Base-by-base conservation (phyloP, 2,113 vertebrate species). In the Pardalotus punctatus region DNA sequence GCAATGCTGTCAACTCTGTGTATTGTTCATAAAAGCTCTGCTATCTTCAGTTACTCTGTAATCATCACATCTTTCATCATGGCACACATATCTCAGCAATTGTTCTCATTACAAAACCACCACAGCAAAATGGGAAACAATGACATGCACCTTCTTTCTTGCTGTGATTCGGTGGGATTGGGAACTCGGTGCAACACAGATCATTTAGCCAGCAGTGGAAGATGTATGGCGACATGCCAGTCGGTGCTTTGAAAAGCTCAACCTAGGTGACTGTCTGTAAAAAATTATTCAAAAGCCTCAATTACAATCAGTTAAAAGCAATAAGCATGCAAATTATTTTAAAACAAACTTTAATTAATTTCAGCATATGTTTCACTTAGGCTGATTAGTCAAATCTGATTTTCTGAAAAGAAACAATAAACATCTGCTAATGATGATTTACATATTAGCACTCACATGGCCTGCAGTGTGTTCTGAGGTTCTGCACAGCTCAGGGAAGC, bases 261-360 rank as follows among this genome's bases (percentile, higher is more conserved):
- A 11, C 70, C 45, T 72, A 92, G 82, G 88, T 94, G 89, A 91
- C 82, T 94, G 40, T 91, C 90, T 86, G 62, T 81, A 94, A 93
- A 93, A 94, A 93, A 83, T 78, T 86, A 81, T 95, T 91, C 81
- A 88, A 88, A 95, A 96, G 28, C 56, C 61, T 65, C 87, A 93
- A 90, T 94, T 96, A 91, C 90, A 95, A 94, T 94, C 76, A 92
- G 96, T 95, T 95, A 94, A 97, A 97, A 95, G 93, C 67, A 95
- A 92, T 78, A 80, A 96, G 96, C 93, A 95, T 90, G 77, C 90
- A 97, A 97, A 97, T 96, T 92, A 94, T 95, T 97, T 93, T 94
- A 96, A 97, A 97, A 96, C 87, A 90, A 97, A 94, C 86, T 96
- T 95, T 95, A 97, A 96, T 96, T 97, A 97, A 97, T 97, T 94